Evolutionary conservation across 2,888 invertebrate species (phyloP), one percentile per base, ranked within the genome.

Genomic region (Nemotelus pantherinus): DNA sequence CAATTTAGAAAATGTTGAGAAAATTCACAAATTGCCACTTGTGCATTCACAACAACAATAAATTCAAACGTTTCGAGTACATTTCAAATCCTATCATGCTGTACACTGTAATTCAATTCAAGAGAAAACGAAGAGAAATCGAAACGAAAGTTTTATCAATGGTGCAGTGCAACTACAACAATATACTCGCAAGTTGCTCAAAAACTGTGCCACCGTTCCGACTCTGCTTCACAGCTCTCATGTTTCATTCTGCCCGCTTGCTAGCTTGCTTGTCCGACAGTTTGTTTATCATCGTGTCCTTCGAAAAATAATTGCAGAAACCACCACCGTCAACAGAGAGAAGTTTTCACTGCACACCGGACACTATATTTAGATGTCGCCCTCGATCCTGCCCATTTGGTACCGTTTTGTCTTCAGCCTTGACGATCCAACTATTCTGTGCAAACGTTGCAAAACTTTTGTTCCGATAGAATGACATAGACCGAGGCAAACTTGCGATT

Each of bases 371-470:
- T 53, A 10, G 43, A 70, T 68, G 45, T 65, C 65, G 47, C 47
- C 47, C 7, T 44, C 50, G 10, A 65, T 44, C 53, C 53, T 55
- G 55, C 44, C 70, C 70, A n/a, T 45, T 45, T 9, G 65, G 44
- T 41, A 10, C 10, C 45, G 44, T 47, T 10, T 53, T 10, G 6
- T 53, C 10, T 63, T 0, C 55, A 55, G 2, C 55, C 70, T 47
- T 44, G n/a, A 9, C 9, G 7, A 53, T 70, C 70, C 25, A 70
- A 43, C 55, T 53, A 39, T 47, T 74, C 63, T 60, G 60, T 50
- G 74, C 74, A 74, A 74, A 74, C 74, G 63, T 74, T 45, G 57
- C 48, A 41, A 63, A 74, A 74, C 60, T 74, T 58, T 74, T 74
- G 74, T 60, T 60, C 48, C n/a, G 25, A 25, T 25, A 25, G 25